These are phyloP conservation scores for Stenolophus ochropezus DNA, from an alignment of 2,888 invertebrate genomes.

Conservation along the genomic window DNA sequence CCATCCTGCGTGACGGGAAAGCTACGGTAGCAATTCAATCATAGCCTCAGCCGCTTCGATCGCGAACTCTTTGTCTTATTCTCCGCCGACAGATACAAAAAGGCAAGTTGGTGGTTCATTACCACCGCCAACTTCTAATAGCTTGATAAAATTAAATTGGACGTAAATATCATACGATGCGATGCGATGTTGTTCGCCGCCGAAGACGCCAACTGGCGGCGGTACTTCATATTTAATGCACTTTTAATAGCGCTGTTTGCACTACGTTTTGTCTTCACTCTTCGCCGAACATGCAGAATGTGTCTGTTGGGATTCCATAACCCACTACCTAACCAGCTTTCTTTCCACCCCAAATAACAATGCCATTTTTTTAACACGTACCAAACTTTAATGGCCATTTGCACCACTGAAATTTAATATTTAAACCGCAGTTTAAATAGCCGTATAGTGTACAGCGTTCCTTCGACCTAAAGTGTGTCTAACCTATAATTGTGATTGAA, in stretches of 20 bases:
- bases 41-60: constrained; percentile 7
- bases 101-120: constrained; percentile 57
- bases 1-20: constrained; percentile 39
- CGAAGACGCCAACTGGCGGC: not conserved
- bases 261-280: not conserved
- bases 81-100: constrained; percentile 40
- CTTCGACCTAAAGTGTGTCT: no score
- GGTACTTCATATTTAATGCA: constrained; percentile 15
- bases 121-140: constrained; percentile 57
- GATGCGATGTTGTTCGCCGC: not conserved
- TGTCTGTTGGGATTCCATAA: no score
- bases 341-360: no score
- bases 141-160: constrained; percentile 57
- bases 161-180: constrained; percentile 55
- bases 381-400: no score
- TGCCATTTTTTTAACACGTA: no score
- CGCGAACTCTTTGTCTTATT: constrained; percentile 41
- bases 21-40: constrained; percentile 41
- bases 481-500: no score
- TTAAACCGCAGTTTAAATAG: no score
- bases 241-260: constrained; percentile 7
- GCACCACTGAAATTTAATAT: no score
- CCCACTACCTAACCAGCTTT: no score
- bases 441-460: no score
- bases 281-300: not conserved